These are phyloP conservation scores for Heliconius ismenius DNA, from an alignment of 2,888 invertebrate species.

Conservation along the genomic window DNA sequence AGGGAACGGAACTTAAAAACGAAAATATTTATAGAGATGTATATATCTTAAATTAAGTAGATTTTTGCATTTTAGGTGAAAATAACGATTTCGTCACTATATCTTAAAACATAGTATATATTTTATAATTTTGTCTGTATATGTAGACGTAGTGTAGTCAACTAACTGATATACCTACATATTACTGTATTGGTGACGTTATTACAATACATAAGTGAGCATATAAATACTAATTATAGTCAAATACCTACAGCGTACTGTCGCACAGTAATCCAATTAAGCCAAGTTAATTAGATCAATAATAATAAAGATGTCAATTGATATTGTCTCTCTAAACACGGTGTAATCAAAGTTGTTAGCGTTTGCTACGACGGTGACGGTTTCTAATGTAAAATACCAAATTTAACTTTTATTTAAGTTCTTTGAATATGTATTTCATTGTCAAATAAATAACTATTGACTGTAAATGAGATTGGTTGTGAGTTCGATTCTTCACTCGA, in stretches of 20 bases:
- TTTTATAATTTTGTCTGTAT: no score
- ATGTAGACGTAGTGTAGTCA: background rate
- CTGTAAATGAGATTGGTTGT: no score
- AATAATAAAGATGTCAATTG: conserved; percentile 27
- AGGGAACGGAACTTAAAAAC: no score
- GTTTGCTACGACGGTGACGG: background rate
- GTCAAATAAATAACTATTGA: no score
- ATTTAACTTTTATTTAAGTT: no score
- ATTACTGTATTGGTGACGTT: background rate
- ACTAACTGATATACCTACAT: background rate
- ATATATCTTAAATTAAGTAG: no score
- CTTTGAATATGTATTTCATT: background rate
- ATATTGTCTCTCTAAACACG: conserved; percentile 24
- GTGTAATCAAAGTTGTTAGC: background rate
- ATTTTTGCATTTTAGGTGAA: no score
- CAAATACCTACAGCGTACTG: conserved; percentile 7
- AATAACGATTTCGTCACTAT: no score
- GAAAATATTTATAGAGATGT: no score
- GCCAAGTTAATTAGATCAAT: conserved; percentile 25
- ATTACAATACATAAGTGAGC: conserved; percentile 13
- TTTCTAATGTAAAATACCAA: background rate
- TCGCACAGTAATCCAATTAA: conserved; percentile 20
- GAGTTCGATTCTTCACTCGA: no score
- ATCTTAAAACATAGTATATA: no score
- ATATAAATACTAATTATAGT: conserved; percentile 24